Base-by-base conservation (phyloP, 1,140 invertebrate species). In the Rhyacophila brunnea region DNA sequence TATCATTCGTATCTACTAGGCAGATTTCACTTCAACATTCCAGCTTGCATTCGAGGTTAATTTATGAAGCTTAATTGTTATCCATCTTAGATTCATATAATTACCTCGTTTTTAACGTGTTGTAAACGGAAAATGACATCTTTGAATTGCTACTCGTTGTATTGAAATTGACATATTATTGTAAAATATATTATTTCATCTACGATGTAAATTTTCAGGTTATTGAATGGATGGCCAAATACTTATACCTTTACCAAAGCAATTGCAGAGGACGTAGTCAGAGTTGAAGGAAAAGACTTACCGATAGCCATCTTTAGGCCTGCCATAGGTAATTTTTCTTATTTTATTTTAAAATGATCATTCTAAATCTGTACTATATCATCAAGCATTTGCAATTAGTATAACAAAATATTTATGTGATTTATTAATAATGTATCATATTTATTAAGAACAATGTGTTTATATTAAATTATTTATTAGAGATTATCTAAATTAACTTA, bases 281-380 rank as follows among this genome's bases (percentile, higher is more conserved):
- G 78, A 6, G 71, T 77, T n/a, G 77, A 83, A 52, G 68, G 72
- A 6, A 68, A 60, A 6, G 64, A 75, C 45, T 70, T 93, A 44
- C 88, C 90, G 0, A 71, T 89, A 9, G 87, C 87, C 40, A 88
- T 94, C 57, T 86, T 93, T 58, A 78, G 91, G 68, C 91, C 91
- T 1, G 88, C 87, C 1, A 91, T 93, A 62, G 88, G 85, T 84
- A 70, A 70, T 9, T 40, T 13, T n/a, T 13, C 4, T 5, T 13
- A 40, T 40, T 13, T 6, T 4, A n/a, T 40, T 9, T 28, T 3
- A 28, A 28, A 28, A 28, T 28, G 23, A 28, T 9, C 23, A 28
- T 28, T 28, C 9, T 28, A 3, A 3, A 28, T 3, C 9, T 28
- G 4, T 28, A 5, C 3, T 28, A 9, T n/a, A n/a, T n/a, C 9